Evolutionary conservation across 2,888 invertebrate genomes (phyloP).

Genomic region (Conus canariensis): DNA sequence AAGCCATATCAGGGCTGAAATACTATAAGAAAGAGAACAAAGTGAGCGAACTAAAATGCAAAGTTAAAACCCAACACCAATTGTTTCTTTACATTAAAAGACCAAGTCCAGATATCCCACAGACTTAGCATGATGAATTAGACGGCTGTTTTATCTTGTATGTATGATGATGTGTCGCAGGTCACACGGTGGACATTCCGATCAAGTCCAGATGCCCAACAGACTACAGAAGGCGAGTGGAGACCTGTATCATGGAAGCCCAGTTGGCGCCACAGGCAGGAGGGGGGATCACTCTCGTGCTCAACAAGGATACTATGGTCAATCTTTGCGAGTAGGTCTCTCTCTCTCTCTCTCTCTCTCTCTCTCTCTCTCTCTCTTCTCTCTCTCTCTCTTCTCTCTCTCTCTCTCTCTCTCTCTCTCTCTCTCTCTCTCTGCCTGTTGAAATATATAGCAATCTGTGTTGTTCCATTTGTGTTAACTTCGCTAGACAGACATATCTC

Average conservation of each 20-base stretch:
- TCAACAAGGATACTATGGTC: slow-evolving; percentile 46
- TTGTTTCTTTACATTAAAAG: neutral
- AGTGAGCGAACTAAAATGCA: neutral
- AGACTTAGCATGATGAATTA: neutral
- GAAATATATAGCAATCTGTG: too few relatives aligned
- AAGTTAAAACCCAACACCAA: neutral
- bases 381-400: slow-evolving; percentile 4
- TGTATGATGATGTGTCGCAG: neutral
- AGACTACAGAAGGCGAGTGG: slow-evolving; percentile 50
- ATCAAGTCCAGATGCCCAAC: slow-evolving; percentile 41
- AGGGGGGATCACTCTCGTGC: slow-evolving; percentile 47
- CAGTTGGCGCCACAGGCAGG: slow-evolving; percentile 52
- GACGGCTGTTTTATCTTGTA: neutral
- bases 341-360: slow-evolving; percentile 10
- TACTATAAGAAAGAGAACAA: too few relatives aligned
- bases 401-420: slow-evolving; percentile 10
- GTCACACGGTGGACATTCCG: neutral
- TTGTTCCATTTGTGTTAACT: too few relatives aligned
- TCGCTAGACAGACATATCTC: too few relatives aligned
- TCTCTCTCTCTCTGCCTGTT: neutral
- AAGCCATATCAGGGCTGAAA: too few relatives aligned
- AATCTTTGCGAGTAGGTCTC: slow-evolving; percentile 46
- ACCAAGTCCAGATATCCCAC: neutral
- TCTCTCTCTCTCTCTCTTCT: neutral
- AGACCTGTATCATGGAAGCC: slow-evolving; percentile 53